Percentiles rank a stretch among this genome's conserved stretches.
Evolutionary conservation across 1,140 invertebrate species (phyloP).

Genomic region (Drosophila aff.): DNA sequence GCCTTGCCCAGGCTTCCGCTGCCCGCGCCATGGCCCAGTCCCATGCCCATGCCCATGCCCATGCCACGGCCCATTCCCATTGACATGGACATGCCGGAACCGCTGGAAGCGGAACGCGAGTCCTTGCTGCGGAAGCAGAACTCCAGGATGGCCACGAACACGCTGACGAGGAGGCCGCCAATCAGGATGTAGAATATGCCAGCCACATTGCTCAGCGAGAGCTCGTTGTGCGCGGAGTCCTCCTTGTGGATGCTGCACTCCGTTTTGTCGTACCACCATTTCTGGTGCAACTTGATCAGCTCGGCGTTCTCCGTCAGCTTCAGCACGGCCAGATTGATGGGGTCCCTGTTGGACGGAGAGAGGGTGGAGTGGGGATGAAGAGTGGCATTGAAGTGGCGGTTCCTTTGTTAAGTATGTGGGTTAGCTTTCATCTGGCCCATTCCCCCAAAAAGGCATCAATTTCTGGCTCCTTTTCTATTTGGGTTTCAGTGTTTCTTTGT

Average conservation of each 20-base stretch:
- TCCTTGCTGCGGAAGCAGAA: conserved; percentile 95
- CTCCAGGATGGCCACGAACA: conserved; percentile 95
- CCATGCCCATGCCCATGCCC: conserved; percentile 44
- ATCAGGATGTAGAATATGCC: conserved; percentile 99
- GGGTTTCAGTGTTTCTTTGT: background rate
- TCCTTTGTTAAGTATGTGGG: conserved; percentile 50
- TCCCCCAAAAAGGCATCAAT: conserved; percentile 37
- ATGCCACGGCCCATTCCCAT: conserved; percentile 43
- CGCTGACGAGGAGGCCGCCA: conserved; percentile 94
- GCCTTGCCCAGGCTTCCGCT: conserved; percentile 85
- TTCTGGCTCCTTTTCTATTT: conserved; percentile 11
- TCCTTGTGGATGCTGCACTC: conserved; percentile 90
- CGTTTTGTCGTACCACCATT: conserved; percentile 96
- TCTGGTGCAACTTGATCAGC: conserved; percentile 95
- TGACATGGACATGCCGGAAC: conserved; percentile 85
- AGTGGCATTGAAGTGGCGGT: background rate
- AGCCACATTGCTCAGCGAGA: conserved; percentile 98
- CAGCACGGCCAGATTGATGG: conserved; percentile 96
- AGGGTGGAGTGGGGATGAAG: background rate
- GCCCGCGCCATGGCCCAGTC: conserved; percentile 83
- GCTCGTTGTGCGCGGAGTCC: conserved; percentile 92
- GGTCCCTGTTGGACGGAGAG: conserved; percentile 88
- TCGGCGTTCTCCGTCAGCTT: conserved; percentile 96
- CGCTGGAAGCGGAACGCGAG: conserved; percentile 45
- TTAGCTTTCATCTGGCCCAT: conserved; percentile 21